Conservation (phyloP, 1,140 invertebrate species). For the Drosophila ohnishii region DNA sequence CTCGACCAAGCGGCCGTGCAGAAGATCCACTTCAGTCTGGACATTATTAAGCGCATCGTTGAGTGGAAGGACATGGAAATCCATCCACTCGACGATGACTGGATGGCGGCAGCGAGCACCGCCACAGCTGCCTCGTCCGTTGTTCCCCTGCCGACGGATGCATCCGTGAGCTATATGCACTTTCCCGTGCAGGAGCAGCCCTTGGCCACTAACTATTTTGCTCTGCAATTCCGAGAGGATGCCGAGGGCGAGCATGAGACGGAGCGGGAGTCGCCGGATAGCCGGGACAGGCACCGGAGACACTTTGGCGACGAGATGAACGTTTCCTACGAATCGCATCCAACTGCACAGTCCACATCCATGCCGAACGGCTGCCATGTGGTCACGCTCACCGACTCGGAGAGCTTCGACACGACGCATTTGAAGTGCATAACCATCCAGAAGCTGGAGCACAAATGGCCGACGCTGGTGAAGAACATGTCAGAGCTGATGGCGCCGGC, state of each 20-base stretch:
- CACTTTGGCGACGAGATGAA: constrained; percentile 38
- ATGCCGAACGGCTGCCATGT: constrained; percentile 85
- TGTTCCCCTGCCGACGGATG: constrained; percentile 36
- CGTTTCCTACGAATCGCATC: constrained; percentile 21
- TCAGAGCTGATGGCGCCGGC: constrained; percentile 85
- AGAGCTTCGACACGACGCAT: constrained; percentile 91
- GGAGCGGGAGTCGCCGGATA: constrained; percentile 25
- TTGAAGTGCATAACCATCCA: constrained; percentile 93
- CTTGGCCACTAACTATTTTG: constrained; percentile 79
- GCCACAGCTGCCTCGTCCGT: constrained; percentile 20
- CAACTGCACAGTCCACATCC: constrained; percentile 13
- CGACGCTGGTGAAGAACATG: constrained; percentile 88
- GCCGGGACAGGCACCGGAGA: constrained; percentile 16
- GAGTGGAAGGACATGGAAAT: constrained; percentile 93
- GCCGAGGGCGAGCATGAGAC: constrained; percentile 11
- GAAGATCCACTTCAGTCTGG: constrained; percentile 92
- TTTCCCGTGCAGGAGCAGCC: constrained; percentile 73
- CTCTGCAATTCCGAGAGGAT: constrained; percentile 68
- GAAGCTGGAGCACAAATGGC: constrained; percentile 92
- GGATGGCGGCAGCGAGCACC: constrained; percentile 37
- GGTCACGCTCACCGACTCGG: constrained; percentile 89
- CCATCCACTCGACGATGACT: constrained; percentile 90
- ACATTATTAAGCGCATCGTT: constrained; percentile 92
- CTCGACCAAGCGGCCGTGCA: constrained; percentile 85
- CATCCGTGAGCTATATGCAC: constrained; percentile 70